A percentile compares a stretch with the other conserved stretches of the same genome.
Evolutionary conservation across 2,797 vertebrate genomes (phyloP).

Genomic region (Semotilus atromaculatus): DNA sequence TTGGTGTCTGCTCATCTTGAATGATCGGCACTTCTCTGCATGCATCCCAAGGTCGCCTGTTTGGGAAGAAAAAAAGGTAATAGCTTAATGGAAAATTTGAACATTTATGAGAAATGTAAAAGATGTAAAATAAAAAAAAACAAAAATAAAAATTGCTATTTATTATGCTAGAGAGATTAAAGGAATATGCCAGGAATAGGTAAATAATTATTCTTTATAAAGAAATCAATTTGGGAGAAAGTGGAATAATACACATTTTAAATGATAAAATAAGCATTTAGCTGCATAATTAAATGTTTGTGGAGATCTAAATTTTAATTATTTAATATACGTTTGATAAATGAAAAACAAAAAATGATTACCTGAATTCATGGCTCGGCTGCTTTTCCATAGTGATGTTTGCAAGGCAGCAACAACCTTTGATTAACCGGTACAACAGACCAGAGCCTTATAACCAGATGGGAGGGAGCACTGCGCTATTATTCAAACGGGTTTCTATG

Average conservation of each 20-base stretch:
- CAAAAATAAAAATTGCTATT: too few relatives aligned
- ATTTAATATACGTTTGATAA: neutral
- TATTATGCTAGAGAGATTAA: neutral
- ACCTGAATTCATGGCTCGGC: slow-evolving; percentile 2
- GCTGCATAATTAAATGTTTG: neutral
- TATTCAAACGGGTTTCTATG: neutral
- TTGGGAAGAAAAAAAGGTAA: neutral
- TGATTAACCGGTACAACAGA: neutral
- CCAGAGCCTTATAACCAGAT: neutral
- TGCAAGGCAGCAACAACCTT: neutral
- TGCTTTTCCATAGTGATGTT: neutral
- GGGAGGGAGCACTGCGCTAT: neutral
- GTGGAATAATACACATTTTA: neutral
- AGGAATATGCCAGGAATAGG: neutral
- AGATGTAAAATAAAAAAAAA: neutral
- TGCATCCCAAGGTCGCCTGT: slow-evolving; percentile 36
- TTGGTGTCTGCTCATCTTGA: slow-evolving; percentile 46
- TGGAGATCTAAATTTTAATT: neutral
- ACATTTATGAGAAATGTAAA: neutral
- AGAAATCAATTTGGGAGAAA: neutral
- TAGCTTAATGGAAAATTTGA: neutral
- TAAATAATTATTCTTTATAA: neutral
- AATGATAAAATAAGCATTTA: neutral
- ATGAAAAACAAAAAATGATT: neutral
- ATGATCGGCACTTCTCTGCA: slow-evolving; percentile 48